These are phyloP conservation scores for Amitus sp. DNA, from an alignment of 2,888 invertebrate species.

Conservation along the genomic window DNA sequence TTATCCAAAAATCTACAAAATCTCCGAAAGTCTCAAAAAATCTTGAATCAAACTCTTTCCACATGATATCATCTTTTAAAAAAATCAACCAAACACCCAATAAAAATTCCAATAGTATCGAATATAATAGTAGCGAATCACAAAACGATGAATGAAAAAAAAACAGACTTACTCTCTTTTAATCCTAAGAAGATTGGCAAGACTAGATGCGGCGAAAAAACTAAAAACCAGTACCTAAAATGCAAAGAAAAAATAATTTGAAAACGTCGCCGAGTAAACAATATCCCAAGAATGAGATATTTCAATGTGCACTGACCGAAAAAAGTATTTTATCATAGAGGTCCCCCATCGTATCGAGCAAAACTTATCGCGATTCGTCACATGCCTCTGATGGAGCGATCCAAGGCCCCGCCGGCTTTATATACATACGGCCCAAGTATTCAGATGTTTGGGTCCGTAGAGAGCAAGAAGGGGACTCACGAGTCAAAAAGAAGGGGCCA, in stretches of 20 bases:
- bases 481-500: not conserved
- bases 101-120: too few relatives aligned
- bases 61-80: too few relatives aligned
- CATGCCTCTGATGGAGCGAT: slow-evolving; percentile 30
- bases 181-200: slow-evolving; percentile 21
- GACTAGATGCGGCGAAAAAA: slow-evolving; percentile 14
- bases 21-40: too few relatives aligned
- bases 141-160: too few relatives aligned
- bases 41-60: too few relatives aligned
- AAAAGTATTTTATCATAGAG: slow-evolving; percentile 1
- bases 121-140: too few relatives aligned
- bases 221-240: slow-evolving; percentile 23
- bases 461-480: not conserved
- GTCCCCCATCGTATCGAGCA: slow-evolving; percentile 21
- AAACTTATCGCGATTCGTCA: slow-evolving; percentile 28
- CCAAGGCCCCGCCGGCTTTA: slow-evolving; percentile 34
- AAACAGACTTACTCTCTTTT: slow-evolving; percentile 34
- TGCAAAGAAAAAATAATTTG: slow-evolving; percentile 1
- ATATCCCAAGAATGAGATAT: not conserved
- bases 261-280: not conserved
- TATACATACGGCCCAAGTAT: slow-evolving; percentile 21
- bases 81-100: too few relatives aligned
- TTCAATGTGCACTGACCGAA: slow-evolving; percentile 26
- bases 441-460: not conserved
- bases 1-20: too few relatives aligned